Evolutionary conservation across 1,140 invertebrate genomes (phyloP).

Genomic region (Whitmania pigra): DNA sequence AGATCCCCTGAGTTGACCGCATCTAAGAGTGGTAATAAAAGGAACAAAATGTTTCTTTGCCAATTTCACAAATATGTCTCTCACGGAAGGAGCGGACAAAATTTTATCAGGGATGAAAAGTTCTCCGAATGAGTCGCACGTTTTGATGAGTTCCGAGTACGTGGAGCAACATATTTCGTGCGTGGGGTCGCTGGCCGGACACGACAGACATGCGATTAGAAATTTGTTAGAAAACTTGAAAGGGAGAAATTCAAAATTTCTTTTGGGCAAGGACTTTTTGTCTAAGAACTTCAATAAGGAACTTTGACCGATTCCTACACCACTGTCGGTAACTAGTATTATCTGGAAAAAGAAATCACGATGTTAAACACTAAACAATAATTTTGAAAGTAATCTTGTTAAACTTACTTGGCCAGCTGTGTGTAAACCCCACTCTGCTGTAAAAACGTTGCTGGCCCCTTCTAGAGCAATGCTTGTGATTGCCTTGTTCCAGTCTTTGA

Average conservation of each 20-base stretch:
- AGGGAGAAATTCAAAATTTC: slow-evolving; percentile 21
- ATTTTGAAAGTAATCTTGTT: slow-evolving; percentile 27
- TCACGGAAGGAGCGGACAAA: slow-evolving; percentile 47
- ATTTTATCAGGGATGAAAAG: slow-evolving; percentile 25
- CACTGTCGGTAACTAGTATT: slow-evolving; percentile 67
- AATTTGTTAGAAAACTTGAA: slow-evolving; percentile 70
- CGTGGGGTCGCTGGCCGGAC: neutral
- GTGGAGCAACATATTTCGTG: neutral
- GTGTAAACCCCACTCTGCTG: slow-evolving; percentile 70
- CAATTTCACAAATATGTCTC: slow-evolving; percentile 56
- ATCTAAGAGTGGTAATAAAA: slow-evolving; percentile 60
- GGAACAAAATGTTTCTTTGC: slow-evolving; percentile 64
- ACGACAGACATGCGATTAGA: slow-evolving; percentile 34
- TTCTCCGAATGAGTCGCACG: slow-evolving; percentile 12
- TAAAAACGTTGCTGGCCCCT: slow-evolving; percentile 59
- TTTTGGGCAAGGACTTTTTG: slow-evolving; percentile 29
- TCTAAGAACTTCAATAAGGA: slow-evolving; percentile 43
- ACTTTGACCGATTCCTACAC: slow-evolving; percentile 51
- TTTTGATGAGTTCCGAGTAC: slow-evolving; percentile 11
- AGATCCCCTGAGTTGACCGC: slow-evolving; percentile 61
- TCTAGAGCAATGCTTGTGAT: slow-evolving; percentile 62
- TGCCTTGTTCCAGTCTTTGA: slow-evolving; percentile 71
- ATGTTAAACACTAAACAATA: neutral
- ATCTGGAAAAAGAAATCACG: slow-evolving; percentile 47
- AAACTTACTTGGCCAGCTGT: slow-evolving; percentile 49